These are phyloP conservation scores for Hyalella azteca DNA, from an alignment of 2,888 invertebrate genomes.

Conservation along the genomic window DNA sequence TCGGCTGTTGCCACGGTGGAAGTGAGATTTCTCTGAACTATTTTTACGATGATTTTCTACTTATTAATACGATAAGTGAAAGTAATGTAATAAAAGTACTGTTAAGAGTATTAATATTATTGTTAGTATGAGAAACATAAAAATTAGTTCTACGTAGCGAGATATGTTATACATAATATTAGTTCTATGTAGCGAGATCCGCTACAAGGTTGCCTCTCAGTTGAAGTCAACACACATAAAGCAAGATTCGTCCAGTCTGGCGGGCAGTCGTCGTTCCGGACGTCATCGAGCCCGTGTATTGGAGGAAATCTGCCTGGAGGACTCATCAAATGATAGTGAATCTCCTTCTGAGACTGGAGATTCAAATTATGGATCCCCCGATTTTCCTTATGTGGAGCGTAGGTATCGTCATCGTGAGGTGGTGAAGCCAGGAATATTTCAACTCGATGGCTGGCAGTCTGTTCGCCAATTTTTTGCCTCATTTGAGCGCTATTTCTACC, in stretches of 20 bases:
- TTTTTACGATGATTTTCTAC: too few relatives aligned
- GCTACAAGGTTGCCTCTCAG: too few relatives aligned
- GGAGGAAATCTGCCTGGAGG: neutral
- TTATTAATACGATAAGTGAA: too few relatives aligned
- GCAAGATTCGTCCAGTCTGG: neutral
- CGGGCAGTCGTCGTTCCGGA: neutral
- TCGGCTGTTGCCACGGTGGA: too few relatives aligned
- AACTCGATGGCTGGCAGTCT: neutral
- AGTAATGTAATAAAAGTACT: too few relatives aligned
- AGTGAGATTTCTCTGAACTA: too few relatives aligned
- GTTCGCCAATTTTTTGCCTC: neutral
- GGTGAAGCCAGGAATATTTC: neutral
- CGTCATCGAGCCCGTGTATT: neutral
- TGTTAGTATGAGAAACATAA: too few relatives aligned
- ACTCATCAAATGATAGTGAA: neutral
- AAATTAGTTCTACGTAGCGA: too few relatives aligned
- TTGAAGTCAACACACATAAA: too few relatives aligned
- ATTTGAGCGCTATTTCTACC: neutral
- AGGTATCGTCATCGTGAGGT: neutral
- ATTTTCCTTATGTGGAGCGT: neutral
- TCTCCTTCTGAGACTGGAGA: neutral
- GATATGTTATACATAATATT: too few relatives aligned
- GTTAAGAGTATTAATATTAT: too few relatives aligned
- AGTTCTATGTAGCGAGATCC: too few relatives aligned
- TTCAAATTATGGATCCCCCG: neutral